Evolutionary conservation across 2,113 vertebrate species (phyloP).

Genomic region (Lagopus leucura): DNA sequence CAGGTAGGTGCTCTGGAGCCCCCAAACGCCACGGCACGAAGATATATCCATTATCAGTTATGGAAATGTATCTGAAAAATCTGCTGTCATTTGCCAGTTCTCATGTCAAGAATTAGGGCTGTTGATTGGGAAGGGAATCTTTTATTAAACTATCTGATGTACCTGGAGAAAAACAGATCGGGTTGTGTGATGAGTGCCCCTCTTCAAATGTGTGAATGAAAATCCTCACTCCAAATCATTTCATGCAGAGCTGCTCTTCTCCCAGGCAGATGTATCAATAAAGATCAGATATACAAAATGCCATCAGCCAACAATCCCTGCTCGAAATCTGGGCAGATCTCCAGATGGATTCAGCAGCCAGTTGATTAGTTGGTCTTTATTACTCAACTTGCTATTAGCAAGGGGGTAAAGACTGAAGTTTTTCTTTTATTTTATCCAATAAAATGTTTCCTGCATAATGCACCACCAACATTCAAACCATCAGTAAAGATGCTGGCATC

Average conservation of each 20-base stretch:
- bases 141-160: neutral
- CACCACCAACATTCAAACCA: neutral
- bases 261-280: neutral
- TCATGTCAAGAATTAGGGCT: neutral
- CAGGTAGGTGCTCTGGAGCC: neutral
- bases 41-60: neutral
- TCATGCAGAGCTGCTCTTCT: constrained; percentile 11
- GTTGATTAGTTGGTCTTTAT: constrained; percentile 54
- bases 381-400: constrained; percentile 35
- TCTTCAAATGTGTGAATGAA: constrained; percentile 12
- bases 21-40: neutral
- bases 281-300: constrained; percentile 38
- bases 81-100: neutral
- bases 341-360: constrained; percentile 28
- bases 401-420: neutral
- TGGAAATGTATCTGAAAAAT: neutral
- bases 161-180: neutral
- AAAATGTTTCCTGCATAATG: neutral
- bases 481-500: neutral
- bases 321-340: constrained; percentile 42
- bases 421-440: constrained; percentile 52
- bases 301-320: constrained; percentile 15
- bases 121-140: neutral
- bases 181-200: neutral
- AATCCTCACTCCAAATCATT: constrained; percentile 1